Conservation (phyloP, 2,113 vertebrate genomes). For the Excalfactoria chinensis region DNA sequence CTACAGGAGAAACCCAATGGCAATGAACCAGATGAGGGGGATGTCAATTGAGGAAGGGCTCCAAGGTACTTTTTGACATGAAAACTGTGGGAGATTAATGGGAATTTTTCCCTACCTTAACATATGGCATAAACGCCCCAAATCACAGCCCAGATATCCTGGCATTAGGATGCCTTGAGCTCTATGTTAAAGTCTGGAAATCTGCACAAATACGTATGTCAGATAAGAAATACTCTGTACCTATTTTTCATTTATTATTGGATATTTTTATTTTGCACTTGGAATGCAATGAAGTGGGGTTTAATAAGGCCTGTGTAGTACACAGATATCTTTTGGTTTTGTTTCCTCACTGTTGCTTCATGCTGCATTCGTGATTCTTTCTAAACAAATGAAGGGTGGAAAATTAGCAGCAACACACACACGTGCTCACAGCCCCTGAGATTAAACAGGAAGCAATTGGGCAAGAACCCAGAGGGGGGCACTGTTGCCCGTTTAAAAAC, state of each 20-base stretch:
- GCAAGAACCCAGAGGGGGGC: conserved; percentile 38
- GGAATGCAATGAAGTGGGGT: background rate
- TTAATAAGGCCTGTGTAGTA: background rate
- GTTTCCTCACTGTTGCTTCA: background rate
- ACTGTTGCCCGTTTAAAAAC: background rate
- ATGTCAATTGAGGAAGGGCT: background rate
- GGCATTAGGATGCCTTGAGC: background rate
- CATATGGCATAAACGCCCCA: accelerated
- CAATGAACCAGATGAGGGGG: background rate
- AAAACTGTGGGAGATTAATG: background rate
- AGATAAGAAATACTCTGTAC: background rate
- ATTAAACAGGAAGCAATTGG: background rate
- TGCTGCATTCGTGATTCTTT: background rate
- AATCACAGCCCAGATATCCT: accelerated
- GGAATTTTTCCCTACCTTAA: background rate
- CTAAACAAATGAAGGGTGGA: background rate
- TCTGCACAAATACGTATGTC: background rate
- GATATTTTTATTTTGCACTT: background rate
- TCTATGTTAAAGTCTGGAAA: background rate
- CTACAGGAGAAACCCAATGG: accelerated
- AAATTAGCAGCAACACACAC: background rate
- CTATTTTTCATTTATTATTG: background rate
- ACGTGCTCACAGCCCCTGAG: accelerated
- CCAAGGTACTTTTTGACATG: background rate
- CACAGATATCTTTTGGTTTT: background rate